Base-by-base conservation (phyloP, 2,888 invertebrate species). In the Zaprionus lineosus region DNA sequence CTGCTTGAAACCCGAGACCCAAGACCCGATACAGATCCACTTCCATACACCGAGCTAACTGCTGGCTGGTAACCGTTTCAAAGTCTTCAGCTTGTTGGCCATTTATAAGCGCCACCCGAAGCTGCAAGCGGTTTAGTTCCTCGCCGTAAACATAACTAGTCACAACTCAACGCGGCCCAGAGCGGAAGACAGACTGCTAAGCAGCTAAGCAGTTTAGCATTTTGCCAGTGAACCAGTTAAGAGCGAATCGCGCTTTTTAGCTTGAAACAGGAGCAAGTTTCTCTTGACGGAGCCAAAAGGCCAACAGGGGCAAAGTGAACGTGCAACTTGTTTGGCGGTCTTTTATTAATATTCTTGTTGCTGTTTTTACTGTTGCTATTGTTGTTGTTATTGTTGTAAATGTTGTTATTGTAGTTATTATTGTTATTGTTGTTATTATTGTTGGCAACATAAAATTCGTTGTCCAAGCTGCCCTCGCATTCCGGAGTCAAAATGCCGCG, bases 111-210 rank as follows among this genome's bases (percentile, higher is more conserved):
- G 56, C 64, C 74, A 63, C 74, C 48, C 72, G 76, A 70, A 68
- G 71, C 85, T 78, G 71, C 73, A 77, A 74, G 66, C 84, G 82
- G 88, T 86, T 87, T 87, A 87, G 87, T 87, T 87, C 87, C 87
- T 87, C 87, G 84, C 85, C 78, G 85, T 82, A 86, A 87, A 86
- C 85, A 85, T 79, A 85, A 83, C 88, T 87, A 87, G 87, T 87
- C 87, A 79, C 84, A 76, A 79, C 73, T n/a, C n/a, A 70, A 43
- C 51, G 62, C 59, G 58, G 55, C 44, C 11, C 37, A 33, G 51
- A 77, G 61, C 70, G 73, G 67, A 74, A 67, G 55, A n/a, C 63
- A 58, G 59, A 18, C 41, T 63, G 61, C 52, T 53, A 72, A 55
- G 59, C 55, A 68, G 68, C 47, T 51, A 65, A 60, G 44, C 66